Percentiles rank a stretch among this genome's conserved stretches.
These are phyloP conservation scores for Elysia chlorotica DNA, from an alignment of 1,140 invertebrate species.

Conservation along the genomic window DNA sequence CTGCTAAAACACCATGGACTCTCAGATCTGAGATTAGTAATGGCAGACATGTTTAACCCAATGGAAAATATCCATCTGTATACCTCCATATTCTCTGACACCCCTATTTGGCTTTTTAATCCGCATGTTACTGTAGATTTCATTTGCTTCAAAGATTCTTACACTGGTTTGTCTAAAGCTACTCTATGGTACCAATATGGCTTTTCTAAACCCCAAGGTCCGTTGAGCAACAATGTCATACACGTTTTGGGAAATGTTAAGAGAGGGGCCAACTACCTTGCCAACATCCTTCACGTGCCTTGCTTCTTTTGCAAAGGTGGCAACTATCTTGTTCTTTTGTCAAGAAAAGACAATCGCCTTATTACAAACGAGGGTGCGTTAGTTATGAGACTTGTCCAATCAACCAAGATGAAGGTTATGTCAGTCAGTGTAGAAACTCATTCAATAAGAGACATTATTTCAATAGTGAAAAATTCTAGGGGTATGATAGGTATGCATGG, in stretches of 20 bases:
- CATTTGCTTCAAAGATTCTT: slow-evolving; percentile 61
- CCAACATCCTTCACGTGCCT: slow-evolving; percentile 23
- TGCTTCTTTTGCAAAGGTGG: slow-evolving; percentile 20
- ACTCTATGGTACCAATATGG: slow-evolving; percentile 67
- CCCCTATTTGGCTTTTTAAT: slow-evolving; percentile 18
- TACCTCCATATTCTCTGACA: slow-evolving; percentile 32
- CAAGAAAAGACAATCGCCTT: slow-evolving; percentile 61
- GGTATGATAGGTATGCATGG: slow-evolving; percentile 97
- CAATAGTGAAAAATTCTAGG: slow-evolving; percentile 45
- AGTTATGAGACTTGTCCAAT: slow-evolving; percentile 39
- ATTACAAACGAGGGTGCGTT: slow-evolving; percentile 65
- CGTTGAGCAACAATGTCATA: slow-evolving; percentile 36
- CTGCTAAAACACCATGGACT: not conserved
- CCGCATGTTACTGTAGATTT: slow-evolving; percentile 6
- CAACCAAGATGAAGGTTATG: slow-evolving; percentile 46
- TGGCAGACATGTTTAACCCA: slow-evolving; percentile 39
- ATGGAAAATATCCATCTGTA: slow-evolving; percentile 47
- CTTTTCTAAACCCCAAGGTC: slow-evolving; percentile 62
- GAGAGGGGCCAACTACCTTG: slow-evolving; percentile 29
- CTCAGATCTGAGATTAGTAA: slow-evolving; percentile 43
- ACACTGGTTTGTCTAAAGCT: slow-evolving; percentile 59
- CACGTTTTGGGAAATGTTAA: slow-evolving; percentile 34
- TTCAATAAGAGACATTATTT: slow-evolving; percentile 55
- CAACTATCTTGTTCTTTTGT: slow-evolving; percentile 56
- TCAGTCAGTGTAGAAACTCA: slow-evolving; percentile 50